Evolutionary conservation across 2,797 vertebrate species (phyloP).

Genomic region (Apodemus agrarius): DNA sequence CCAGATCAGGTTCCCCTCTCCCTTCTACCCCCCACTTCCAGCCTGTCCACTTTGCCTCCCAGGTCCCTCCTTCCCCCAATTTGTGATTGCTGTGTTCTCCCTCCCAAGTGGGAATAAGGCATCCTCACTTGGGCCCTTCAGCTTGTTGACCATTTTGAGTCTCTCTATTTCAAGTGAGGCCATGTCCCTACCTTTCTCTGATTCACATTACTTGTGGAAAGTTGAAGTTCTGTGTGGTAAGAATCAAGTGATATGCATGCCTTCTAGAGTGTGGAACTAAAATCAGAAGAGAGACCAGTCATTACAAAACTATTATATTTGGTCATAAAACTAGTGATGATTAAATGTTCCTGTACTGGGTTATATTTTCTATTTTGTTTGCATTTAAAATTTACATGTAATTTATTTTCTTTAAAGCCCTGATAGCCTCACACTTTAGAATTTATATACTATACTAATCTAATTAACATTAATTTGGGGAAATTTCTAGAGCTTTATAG

Average conservation of each 20-base stretch:
- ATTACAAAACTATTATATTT: neutral
- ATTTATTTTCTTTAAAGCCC: neutral
- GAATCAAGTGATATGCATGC: neutral
- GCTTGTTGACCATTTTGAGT: neutral
- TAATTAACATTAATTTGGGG: constrained; percentile 33
- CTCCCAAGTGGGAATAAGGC: too few species aligned
- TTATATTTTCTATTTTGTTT: constrained; percentile 14
- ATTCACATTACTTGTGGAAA: neutral
- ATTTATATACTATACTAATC: constrained; percentile 10
- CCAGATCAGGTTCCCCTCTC: too few species aligned
- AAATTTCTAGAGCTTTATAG: constrained; percentile 24
- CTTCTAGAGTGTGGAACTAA: neutral
- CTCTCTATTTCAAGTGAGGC: neutral
- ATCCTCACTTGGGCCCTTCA: too few species aligned
- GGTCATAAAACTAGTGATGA: neutral
- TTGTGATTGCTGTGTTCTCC: too few species aligned
- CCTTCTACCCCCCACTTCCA: too few species aligned
- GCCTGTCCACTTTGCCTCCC: too few species aligned
- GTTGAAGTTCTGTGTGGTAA: neutral
- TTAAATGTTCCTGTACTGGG: neutral
- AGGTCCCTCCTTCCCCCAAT: too few species aligned
- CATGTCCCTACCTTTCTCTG: neutral
- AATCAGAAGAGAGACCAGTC: neutral
- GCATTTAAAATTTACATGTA: neutral
- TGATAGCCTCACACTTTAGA: neutral